Conservation (phyloP, 1,140 invertebrate genomes). For the Bursaphelenchus mucronatus region DNA sequence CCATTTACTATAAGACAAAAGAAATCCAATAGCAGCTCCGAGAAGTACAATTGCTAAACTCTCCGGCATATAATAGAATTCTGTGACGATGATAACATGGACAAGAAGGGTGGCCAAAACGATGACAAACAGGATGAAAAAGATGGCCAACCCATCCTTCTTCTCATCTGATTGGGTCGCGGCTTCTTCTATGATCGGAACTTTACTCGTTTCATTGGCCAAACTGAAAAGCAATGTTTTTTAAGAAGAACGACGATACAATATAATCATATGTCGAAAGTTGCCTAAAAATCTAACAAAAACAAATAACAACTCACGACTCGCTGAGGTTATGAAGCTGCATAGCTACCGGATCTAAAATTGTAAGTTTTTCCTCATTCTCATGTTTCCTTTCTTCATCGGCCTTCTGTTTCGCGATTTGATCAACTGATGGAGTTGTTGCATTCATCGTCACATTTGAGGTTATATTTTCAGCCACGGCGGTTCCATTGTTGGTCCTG, state of each 20-base stretch:
- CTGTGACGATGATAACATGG: constrained; percentile 86
- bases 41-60: constrained; percentile 93
- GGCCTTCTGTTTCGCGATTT: too few relatives aligned
- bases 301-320: neutral
- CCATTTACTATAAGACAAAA: constrained; percentile 47
- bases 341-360: constrained; percentile 5
- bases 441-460: too few relatives aligned
- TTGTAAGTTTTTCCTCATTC: neutral
- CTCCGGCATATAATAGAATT: constrained; percentile 92
- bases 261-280: too few relatives aligned
- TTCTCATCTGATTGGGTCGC: constrained; percentile 44
- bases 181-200: constrained; percentile 26
- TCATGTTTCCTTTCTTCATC: too few relatives aligned
- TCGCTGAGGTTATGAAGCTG: constrained; percentile 14
- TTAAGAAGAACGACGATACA: too few relatives aligned
- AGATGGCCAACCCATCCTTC: constrained; percentile 48
- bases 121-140: constrained; percentile 49
- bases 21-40: constrained; percentile 56
- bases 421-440: too few relatives aligned
- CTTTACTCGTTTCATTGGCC: constrained; percentile 26
- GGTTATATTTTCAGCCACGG: too few relatives aligned
- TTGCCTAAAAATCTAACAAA: constrained; percentile 1
- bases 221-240: constrained; percentile 1
- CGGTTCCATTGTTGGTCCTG: too few relatives aligned
- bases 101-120: constrained; percentile 86